Conservation (phyloP, 1,140 invertebrate genomes). For the Papilio polytes region DNA sequence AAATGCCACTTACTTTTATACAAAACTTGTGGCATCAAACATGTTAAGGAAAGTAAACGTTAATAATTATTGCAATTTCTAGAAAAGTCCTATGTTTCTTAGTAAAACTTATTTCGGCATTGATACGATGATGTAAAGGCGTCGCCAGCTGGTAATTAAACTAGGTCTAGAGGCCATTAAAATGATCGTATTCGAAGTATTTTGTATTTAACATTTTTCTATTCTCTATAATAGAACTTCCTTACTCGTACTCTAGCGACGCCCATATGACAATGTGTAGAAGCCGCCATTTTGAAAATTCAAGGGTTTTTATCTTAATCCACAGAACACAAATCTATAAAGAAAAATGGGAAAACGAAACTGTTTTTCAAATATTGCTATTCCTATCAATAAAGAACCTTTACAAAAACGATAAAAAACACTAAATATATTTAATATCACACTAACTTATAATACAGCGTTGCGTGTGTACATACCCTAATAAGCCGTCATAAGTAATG, state of each 20-base stretch:
- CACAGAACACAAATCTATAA: no score
- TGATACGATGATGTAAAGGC: not conserved
- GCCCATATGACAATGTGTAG: no score
- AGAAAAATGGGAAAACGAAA: not conserved
- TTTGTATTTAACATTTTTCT: no score
- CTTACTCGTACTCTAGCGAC: no score
- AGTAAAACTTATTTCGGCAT: not conserved
- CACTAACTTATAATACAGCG: slow-evolving; percentile 41
- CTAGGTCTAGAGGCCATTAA: no score
- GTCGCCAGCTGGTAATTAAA: not conserved
- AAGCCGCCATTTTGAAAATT: no score
- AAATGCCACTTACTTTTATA: not conserved
- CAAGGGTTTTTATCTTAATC: no score
- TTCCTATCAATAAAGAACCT: no score
- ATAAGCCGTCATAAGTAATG: not conserved
- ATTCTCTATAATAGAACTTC: no score
- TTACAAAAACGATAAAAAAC: slow-evolving; percentile 19
- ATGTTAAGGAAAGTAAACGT: not conserved
- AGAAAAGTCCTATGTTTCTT: not conserved
- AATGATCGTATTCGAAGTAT: no score
- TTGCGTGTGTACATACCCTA: slow-evolving; percentile 3
- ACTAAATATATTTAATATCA: slow-evolving; percentile 42
- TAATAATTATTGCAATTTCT: not conserved
- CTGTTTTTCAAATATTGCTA: not conserved
- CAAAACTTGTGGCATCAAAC: not conserved